These are phyloP conservation scores for Drosophila vallismaia DNA, from an alignment of 2,888 invertebrate species.

Conservation along the genomic window DNA sequence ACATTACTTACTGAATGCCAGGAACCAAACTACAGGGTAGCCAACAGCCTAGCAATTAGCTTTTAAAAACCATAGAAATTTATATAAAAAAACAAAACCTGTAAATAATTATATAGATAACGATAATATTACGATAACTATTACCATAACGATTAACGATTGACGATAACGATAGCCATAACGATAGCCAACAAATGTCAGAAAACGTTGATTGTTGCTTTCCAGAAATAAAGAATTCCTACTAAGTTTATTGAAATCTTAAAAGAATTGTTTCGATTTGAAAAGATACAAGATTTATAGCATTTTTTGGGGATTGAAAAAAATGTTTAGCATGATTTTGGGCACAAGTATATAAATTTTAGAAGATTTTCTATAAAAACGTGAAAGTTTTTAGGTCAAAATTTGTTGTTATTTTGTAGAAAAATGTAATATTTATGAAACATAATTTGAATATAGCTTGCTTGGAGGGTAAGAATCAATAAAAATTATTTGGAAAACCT, in stretches of 20 bases:
- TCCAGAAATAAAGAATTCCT: conserved; percentile 72
- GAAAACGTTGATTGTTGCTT: conserved; percentile 50
- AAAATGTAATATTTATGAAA: too few relatives aligned
- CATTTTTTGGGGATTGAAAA: conserved; percentile 1
- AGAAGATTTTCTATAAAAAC: too few relatives aligned
- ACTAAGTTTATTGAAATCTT: conserved; percentile 47
- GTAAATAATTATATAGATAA: conserved; percentile 15
- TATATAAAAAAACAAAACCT: background rate
- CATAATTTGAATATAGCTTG: too few relatives aligned
- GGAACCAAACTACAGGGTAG: conserved; percentile 40
- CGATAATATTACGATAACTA: conserved; percentile 2
- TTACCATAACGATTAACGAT: conserved; percentile 9
- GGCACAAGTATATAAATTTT: background rate
- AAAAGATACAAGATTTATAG: background rate
- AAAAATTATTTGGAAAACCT: background rate
- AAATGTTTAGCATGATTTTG: background rate
- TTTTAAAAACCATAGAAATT: background rate
- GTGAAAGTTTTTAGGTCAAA: background rate
- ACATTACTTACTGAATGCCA: conserved; percentile 16
- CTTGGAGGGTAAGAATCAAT: too few relatives aligned
- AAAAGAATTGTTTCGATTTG: too few relatives aligned
- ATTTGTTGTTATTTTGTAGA: too few relatives aligned
- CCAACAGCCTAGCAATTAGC: conserved; percentile 18
- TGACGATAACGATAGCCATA: conserved; percentile 19
- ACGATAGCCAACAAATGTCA: conserved; percentile 21